A percentile compares a stretch with the other conserved stretches of the same genome.
These are phyloP conservation scores for Agriopis leucophaearia DNA, from an alignment of 2,888 invertebrate genomes.

Conservation along the genomic window DNA sequence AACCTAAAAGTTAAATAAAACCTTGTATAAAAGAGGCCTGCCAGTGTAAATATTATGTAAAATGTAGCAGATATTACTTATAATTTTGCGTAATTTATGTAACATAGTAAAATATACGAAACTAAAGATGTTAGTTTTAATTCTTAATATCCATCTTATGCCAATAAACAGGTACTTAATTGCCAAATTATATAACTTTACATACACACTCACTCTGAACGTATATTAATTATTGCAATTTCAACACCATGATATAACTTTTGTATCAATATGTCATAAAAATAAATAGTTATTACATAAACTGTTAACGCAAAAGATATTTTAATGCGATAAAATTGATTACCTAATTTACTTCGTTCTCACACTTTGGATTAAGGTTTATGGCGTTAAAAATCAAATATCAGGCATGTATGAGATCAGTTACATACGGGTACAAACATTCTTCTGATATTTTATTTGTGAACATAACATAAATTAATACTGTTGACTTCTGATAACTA, in stretches of 20 bases:
- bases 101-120: constrained; percentile 10
- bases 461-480: not conserved
- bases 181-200: constrained; percentile 30
- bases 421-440: not conserved
- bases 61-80: not conserved
- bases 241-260: constrained; percentile 21
- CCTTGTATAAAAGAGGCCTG: too few relatives aligned
- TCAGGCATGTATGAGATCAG: not conserved
- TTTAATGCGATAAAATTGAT: constrained; percentile 40
- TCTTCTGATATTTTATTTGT: not conserved
- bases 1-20: too few relatives aligned
- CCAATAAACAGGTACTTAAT: constrained; percentile 17
- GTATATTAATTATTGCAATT: constrained; percentile 24
- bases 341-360: constrained; percentile 44
- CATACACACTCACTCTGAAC: not conserved
- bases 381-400: constrained; percentile 34
- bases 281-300: constrained; percentile 43
- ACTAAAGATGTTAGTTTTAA: constrained; percentile 18
- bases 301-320: constrained; percentile 33
- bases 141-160: constrained; percentile 8
- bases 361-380: constrained; percentile 51
- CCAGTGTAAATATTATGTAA: not conserved
- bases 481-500: too few relatives aligned
- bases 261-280: constrained; percentile 29
- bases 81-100: constrained; percentile 9